A percentile compares a stretch with the other conserved stretches of the same genome.
Evolutionary conservation across 1,140 invertebrate genomes (phyloP).

Genomic region (Heliothis virescens): DNA sequence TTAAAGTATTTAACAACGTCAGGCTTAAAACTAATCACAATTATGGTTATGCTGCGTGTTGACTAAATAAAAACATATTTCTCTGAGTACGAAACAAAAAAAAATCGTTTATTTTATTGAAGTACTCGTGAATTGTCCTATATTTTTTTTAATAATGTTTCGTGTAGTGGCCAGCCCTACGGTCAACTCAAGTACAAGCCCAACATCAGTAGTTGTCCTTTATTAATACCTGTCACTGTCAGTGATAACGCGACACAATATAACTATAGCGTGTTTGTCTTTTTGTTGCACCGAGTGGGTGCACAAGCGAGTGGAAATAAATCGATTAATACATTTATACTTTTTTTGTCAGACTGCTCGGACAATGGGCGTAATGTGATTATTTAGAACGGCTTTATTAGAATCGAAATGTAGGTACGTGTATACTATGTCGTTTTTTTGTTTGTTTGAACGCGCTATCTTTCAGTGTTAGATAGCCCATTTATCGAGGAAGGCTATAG

Average conservation of each 20-base stretch:
- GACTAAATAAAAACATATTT: no score
- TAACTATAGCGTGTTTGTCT: slow-evolving; percentile 61
- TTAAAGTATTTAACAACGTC: no score
- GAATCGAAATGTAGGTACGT: not conserved
- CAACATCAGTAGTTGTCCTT: slow-evolving; percentile 75
- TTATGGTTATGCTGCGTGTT: no score
- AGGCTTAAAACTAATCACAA: no score
- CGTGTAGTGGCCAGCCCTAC: slow-evolving; percentile 13
- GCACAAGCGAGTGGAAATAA: slow-evolving; percentile 51
- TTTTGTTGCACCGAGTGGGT: slow-evolving; percentile 61
- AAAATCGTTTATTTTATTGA: no score
- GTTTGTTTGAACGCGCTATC: not conserved
- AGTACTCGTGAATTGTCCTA: not conserved
- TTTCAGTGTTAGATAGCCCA: no score
- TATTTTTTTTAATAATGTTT: not conserved
- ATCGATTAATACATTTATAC: slow-evolving; percentile 49
- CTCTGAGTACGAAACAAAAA: no score
- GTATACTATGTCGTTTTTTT: not conserved
- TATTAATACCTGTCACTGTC: slow-evolving; percentile 83
- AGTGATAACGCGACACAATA: slow-evolving; percentile 73
- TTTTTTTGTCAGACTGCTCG: slow-evolving; percentile 31
- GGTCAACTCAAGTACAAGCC: not conserved
- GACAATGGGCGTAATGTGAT: slow-evolving; percentile 29
- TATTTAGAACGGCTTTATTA: slow-evolving; percentile 28
- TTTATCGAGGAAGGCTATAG: no score